These are phyloP conservation scores for Turritopsis rubra DNA, from an alignment of 30 jellyfish, hydroid and myxozoan genomes.

Conservation along the genomic window DNA sequence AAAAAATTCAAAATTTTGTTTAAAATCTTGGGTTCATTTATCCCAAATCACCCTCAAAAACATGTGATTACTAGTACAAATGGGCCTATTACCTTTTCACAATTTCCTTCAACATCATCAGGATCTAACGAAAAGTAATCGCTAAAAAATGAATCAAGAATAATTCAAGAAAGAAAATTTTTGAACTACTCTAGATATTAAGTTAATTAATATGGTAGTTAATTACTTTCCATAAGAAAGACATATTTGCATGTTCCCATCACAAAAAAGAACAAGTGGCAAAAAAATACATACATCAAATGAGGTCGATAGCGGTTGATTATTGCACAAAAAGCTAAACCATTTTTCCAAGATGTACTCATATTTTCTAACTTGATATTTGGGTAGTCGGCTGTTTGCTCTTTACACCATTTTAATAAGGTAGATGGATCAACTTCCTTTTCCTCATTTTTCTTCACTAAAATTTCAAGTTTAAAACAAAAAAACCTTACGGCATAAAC, in stretches of 20 bases:
- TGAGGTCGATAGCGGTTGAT: slow-evolving; percentile 79
- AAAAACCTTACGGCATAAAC: too few species aligned
- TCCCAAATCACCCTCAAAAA: too few species aligned
- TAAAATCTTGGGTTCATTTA: too few species aligned
- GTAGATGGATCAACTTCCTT: slow-evolving; percentile 59
- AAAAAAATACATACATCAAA: slow-evolving; percentile 41
- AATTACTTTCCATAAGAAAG: neutral
- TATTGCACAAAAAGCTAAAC: slow-evolving; percentile 85
- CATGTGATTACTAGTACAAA: neutral
- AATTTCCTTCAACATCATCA: slow-evolving; percentile 54
- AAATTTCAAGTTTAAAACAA: too few species aligned
- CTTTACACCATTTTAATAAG: slow-evolving; percentile 81
- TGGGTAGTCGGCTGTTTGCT: slow-evolving; percentile 64
- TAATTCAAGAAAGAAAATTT: neutral
- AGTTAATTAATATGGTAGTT: neutral
- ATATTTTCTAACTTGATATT: slow-evolving; percentile 50
- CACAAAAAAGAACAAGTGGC: neutral
- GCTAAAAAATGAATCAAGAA: slow-evolving; percentile 21
- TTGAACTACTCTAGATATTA: too few species aligned
- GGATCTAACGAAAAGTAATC: slow-evolving; percentile 50
- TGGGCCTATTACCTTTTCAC: slow-evolving; percentile 51
- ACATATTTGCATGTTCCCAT: too few species aligned
- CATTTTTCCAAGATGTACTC: slow-evolving; percentile 79
- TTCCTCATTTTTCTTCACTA: slow-evolving; percentile 29
- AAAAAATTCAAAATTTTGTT: too few species aligned